phyloP scores from a whole-genome alignment of 2,888 invertebrate species.

The Oscheius myriophilus region DNA sequence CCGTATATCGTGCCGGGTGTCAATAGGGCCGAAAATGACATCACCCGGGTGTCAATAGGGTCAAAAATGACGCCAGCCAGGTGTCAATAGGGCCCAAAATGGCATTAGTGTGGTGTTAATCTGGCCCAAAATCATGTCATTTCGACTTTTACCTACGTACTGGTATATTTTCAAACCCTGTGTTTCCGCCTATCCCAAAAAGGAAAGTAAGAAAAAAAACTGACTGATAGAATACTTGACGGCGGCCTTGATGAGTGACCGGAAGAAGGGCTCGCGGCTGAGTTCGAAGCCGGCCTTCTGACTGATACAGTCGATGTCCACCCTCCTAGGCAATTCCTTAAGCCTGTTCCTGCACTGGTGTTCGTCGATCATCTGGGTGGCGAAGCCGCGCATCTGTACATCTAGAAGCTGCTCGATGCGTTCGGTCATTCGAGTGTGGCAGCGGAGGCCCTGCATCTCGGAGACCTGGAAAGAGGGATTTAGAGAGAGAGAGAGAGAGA shows the following conservation, averaged over 20 bases:
- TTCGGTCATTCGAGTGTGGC: conserved; percentile 56
- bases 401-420: conserved; percentile 65
- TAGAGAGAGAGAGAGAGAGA: background rate
- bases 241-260: conserved; percentile 59
- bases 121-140: too few relatives aligned
- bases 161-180: too few relatives aligned
- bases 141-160: too few relatives aligned
- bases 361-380: conserved; percentile 59
- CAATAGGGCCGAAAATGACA: too few relatives aligned
- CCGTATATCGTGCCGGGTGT: too few relatives aligned
- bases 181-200: too few relatives aligned
- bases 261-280: conserved; percentile 63
- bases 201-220: too few relatives aligned
- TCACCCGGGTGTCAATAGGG: too few relatives aligned
- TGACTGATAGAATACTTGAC: conserved; percentile 44
- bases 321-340: conserved; percentile 47
- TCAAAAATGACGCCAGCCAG: too few relatives aligned
- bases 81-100: too few relatives aligned
- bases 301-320: conserved; percentile 40
- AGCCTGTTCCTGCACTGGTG: conserved; percentile 51
- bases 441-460: conserved; percentile 55
- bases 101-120: too few relatives aligned
- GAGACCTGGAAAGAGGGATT: conserved; percentile 39
- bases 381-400: conserved; percentile 54
- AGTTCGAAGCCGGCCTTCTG: conserved; percentile 43